A percentile compares a stretch with the other conserved stretches of the same genome.
These are phyloP conservation scores for Scolopax mira DNA, from an alignment of 2,113 vertebrate species.

Conservation along the genomic window DNA sequence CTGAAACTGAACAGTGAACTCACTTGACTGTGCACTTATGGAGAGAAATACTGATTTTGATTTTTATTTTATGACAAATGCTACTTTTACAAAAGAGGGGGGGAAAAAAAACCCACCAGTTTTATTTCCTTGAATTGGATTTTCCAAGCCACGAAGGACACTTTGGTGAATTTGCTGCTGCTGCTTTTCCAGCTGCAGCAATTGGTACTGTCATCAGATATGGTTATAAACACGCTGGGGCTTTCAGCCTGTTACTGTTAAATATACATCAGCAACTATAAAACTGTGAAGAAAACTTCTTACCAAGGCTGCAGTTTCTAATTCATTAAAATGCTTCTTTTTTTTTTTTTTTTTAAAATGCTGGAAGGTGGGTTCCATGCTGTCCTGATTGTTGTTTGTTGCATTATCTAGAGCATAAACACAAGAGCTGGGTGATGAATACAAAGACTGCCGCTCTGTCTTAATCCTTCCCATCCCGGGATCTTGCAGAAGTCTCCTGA, in stretches of 20 bases:
- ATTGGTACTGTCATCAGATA: not conserved
- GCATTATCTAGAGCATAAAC: not conserved
- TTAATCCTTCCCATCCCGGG: not conserved
- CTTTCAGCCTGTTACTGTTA: conserved; percentile 1
- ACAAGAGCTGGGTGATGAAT: not conserved
- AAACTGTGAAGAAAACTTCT: conserved; percentile 61
- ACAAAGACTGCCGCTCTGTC: not conserved
- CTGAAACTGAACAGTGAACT: not conserved
- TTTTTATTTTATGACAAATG: conserved; percentile 9
- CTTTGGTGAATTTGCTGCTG: no score
- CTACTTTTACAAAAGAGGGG: conserved; percentile 43
- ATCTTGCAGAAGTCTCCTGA: not conserved
- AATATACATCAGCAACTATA: conserved; percentile 21
- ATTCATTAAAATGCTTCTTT: not conserved
- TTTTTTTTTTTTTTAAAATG: not conserved
- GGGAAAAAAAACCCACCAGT: not conserved
- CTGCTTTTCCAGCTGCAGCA: not conserved
- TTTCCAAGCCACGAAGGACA: no score
- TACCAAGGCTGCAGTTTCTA: conserved; percentile 21
- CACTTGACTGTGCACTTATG: not conserved
- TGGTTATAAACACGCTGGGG: conserved; percentile 29
- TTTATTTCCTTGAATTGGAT: conserved; percentile 9
- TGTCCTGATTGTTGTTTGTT: not conserved
- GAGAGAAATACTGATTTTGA: not conserved
- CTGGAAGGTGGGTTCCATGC: not conserved